A percentile compares a stretch with the other conserved stretches of the same genome.
Evolutionary conservation across 2,797 vertebrate species (phyloP).

Genomic region (Chanos chanos): DNA sequence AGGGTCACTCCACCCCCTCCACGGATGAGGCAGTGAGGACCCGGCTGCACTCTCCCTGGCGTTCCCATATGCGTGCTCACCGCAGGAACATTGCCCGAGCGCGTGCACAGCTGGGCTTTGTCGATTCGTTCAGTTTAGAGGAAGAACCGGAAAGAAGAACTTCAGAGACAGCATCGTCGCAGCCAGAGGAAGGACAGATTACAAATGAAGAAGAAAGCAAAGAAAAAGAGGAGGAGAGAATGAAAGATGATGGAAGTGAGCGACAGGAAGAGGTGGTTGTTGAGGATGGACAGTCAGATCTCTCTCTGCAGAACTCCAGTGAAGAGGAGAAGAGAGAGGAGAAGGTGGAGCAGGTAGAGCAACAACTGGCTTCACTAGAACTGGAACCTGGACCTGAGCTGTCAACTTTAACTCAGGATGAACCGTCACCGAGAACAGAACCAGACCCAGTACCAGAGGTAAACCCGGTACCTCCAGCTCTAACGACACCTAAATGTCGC

Average conservation of each 20-base stretch:
- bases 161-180: conserved; percentile 29
- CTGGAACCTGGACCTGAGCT: conserved; percentile 52
- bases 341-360: conserved; percentile 69
- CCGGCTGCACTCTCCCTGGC: conserved; percentile 84
- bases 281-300: conserved; percentile 32
- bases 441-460: background rate
- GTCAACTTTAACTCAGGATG: background rate
- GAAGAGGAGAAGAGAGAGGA: conserved; percentile 4
- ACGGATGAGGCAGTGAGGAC: conserved; percentile 71
- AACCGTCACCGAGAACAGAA: too few species aligned
- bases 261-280: conserved; percentile 41
- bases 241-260: conserved; percentile 26
- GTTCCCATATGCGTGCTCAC: conserved; percentile 86
- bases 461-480: background rate
- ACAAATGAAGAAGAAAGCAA: conserved; percentile 45
- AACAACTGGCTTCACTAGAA: conserved; percentile 77
- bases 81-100: conserved; percentile 79
- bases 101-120: conserved; percentile 80
- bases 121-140: conserved; percentile 73
- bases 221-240: conserved; percentile 9
- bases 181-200: conserved; percentile 23
- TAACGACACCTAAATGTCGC: conserved; percentile 3
- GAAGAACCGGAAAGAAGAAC: conserved; percentile 53
- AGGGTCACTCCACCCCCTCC: conserved; percentile 67
- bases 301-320: conserved; percentile 29